Conservation (phyloP, 2,888 invertebrate genomes). For the Globia sparganii region DNA sequence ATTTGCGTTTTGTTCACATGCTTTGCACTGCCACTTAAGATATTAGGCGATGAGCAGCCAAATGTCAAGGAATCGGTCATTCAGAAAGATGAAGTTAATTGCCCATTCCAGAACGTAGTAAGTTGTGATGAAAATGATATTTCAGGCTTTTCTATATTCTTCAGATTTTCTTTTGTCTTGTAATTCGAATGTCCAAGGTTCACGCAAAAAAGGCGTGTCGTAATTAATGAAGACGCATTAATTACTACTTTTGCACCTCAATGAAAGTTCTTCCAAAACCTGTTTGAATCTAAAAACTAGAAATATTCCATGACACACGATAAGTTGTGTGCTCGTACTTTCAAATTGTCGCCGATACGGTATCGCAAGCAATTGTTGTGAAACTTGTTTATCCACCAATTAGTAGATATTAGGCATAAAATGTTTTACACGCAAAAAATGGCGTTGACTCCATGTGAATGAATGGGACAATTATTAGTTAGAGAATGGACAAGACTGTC, state of each 20-base stretch:
- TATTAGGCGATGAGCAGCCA: too few species aligned
- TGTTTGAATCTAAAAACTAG: slow-evolving; percentile 42
- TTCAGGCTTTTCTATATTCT: background rate
- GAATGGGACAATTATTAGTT: slow-evolving; percentile 38
- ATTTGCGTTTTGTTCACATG: slow-evolving; percentile 2
- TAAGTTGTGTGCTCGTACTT: slow-evolving; percentile 59
- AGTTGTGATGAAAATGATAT: background rate
- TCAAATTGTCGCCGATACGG: slow-evolving; percentile 68
- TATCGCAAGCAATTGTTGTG: slow-evolving; percentile 59
- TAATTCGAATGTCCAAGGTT: background rate
- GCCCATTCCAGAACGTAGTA: background rate
- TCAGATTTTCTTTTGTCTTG: background rate
- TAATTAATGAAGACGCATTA: too few species aligned
- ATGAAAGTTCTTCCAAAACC: slow-evolving; percentile 59
- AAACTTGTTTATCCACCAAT: slow-evolving; percentile 62
- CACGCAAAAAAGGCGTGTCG: slow-evolving; percentile 13
- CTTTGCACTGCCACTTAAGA: background rate
- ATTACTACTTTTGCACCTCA: slow-evolving; percentile 1
- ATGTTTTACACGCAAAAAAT: slow-evolving; percentile 58
- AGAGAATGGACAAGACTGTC: background rate
- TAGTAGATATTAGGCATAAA: slow-evolving; percentile 54
- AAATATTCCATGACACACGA: slow-evolving; percentile 66
- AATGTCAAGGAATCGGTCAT: background rate
- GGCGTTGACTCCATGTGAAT: slow-evolving; percentile 48
- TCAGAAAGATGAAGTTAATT: background rate